Evolutionary conservation across 2,888 invertebrate genomes (phyloP).

Genomic region (Rhingia rostrata): DNA sequence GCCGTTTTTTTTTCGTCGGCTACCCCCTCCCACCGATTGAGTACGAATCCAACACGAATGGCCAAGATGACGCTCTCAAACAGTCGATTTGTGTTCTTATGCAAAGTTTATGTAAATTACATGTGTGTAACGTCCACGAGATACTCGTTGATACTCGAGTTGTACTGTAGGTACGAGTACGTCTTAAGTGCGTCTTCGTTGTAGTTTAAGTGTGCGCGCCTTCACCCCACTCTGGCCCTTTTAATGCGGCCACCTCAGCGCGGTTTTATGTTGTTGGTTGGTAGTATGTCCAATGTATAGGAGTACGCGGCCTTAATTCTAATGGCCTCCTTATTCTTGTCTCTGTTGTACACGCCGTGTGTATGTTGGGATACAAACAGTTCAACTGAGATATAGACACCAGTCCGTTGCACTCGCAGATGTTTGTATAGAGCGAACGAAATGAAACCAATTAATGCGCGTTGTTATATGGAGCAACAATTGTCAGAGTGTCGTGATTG

Average conservation of each 20-base stretch:
- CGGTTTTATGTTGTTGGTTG: conserved; percentile 17
- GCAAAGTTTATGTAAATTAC: conserved; percentile 66
- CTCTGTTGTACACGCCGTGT: conserved; percentile 21
- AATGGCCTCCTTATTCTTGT: conserved; percentile 65
- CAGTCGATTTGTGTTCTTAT: conserved; percentile 55
- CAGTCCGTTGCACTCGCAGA: conserved; percentile 42
- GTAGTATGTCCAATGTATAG: conserved; percentile 1
- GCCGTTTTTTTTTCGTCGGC: background rate
- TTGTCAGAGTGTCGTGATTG: conserved; percentile 71
- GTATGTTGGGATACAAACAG: conserved; percentile 51
- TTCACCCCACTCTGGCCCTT: conserved; percentile 55
- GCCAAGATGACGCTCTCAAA: conserved; percentile 42
- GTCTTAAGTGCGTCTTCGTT: conserved; percentile 28
- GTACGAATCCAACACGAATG: conserved; percentile 32
- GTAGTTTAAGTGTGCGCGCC: conserved; percentile 35
- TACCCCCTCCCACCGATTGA: conserved; percentile 31
- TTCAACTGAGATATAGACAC: conserved; percentile 58
- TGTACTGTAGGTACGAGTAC: conserved; percentile 2
- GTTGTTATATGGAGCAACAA: conserved; percentile 61
- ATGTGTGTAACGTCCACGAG: conserved; percentile 42
- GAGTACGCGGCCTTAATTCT: conserved; percentile 68
- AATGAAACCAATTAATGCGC: conserved; percentile 63
- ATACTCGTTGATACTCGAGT: conserved; percentile 30
- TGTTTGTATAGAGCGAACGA: background rate
- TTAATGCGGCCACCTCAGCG: background rate